Conservation (phyloP, 2,888 invertebrate species). For the Galerucella calmariensis region DNA sequence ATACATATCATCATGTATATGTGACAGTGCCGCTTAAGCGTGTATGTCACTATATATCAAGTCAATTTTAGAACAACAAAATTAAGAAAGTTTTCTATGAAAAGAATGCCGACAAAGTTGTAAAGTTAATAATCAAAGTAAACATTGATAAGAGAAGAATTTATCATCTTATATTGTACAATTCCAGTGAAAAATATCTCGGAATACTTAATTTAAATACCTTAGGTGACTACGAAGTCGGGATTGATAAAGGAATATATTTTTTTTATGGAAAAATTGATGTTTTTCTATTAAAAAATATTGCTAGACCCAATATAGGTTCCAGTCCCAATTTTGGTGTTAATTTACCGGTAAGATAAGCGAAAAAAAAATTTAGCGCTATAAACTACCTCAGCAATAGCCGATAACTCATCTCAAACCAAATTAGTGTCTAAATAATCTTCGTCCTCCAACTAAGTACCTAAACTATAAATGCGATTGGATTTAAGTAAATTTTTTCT, state of each 20-base stretch:
- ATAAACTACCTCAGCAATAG: too few species aligned
- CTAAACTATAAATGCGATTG: not conserved
- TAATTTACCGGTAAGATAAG: too few species aligned
- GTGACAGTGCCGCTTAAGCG: conserved; percentile 1
- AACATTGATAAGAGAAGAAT: conserved; percentile 49
- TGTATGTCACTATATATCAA: conserved; percentile 42
- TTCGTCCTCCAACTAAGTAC: not conserved
- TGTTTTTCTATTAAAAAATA: too few species aligned
- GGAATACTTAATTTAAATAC: conserved; percentile 27
- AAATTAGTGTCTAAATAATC: not conserved
- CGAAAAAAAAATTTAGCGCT: too few species aligned
- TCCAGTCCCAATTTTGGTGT: too few species aligned
- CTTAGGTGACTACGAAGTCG: not conserved
- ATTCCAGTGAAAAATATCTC: conserved; percentile 25
- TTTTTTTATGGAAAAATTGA: too few species aligned
- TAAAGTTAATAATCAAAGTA: conserved; percentile 42
- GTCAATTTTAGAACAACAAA: conserved; percentile 39
- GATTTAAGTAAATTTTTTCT: not conserved
- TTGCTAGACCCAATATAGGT: too few species aligned
- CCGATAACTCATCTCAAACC: too few species aligned
- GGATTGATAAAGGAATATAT: too few species aligned
- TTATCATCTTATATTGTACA: conserved; percentile 36
- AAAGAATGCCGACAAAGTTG: conserved; percentile 42
- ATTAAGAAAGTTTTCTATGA: conserved; percentile 37
- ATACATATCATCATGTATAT: conserved; percentile 15